Evolutionary conservation across 2,888 invertebrate species (phyloP).

Genomic region (Agrotis clavis): DNA sequence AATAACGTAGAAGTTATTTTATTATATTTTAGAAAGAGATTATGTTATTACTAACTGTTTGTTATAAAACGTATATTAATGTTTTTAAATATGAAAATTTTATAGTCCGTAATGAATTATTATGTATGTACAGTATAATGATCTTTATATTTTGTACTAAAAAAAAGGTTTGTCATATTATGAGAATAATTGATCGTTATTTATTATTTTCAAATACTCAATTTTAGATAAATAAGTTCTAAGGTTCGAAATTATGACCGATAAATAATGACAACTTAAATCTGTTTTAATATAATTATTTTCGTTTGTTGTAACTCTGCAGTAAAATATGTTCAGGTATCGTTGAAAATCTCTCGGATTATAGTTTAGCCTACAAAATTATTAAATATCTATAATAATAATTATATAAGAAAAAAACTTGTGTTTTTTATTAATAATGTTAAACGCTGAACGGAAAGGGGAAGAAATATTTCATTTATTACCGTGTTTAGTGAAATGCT

Average conservation of each 20-base stretch:
- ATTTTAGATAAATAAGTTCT: not conserved
- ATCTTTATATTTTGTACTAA: not conserved
- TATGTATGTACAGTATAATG: too few species aligned
- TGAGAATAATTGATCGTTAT: not conserved
- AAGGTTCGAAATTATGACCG: not conserved
- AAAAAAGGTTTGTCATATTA: not conserved
- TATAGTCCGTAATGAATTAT: too few species aligned
- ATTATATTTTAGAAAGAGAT: too few species aligned
- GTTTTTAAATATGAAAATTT: too few species aligned
- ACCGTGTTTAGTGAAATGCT: not conserved
- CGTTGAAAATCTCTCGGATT: not conserved
- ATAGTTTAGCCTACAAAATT: not conserved
- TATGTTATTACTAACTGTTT: too few species aligned
- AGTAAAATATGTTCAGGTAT: not conserved
- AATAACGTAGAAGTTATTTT: too few species aligned
- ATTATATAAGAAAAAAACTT: not conserved
- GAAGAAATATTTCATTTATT: constrained; percentile 6
- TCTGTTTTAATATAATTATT: not conserved
- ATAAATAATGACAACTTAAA: not conserved
- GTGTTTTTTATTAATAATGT: not conserved
- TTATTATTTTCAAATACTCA: constrained; percentile 8
- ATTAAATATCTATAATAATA: too few species aligned
- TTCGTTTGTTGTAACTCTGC: too few species aligned
- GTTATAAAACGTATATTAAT: too few species aligned
- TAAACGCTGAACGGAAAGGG: not conserved